Evolutionary conservation across 1,140 invertebrate genomes (phyloP).

Genomic region (Caenorhabditis latens): DNA sequence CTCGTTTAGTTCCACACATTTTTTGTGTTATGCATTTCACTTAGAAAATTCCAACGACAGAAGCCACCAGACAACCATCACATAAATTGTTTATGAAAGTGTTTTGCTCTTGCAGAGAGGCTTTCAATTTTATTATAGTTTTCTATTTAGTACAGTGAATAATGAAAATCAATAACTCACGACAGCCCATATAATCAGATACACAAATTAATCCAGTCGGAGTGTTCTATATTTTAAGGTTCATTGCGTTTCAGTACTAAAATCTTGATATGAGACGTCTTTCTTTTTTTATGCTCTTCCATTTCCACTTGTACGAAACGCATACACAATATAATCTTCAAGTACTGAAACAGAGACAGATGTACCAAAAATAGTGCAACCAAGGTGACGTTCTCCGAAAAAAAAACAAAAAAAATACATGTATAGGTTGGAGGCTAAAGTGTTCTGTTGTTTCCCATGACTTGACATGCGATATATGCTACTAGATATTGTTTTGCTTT

Average conservation of each 20-base stretch:
- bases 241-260: too few relatives aligned
- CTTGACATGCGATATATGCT: neutral
- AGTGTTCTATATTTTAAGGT: too few relatives aligned
- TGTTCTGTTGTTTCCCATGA: neutral
- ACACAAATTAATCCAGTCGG: too few relatives aligned
- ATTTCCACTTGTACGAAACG: too few relatives aligned
- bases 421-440: neutral
- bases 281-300: too few relatives aligned
- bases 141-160: conserved; percentile 9
- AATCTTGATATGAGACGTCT: too few relatives aligned
- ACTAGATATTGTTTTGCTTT: neutral
- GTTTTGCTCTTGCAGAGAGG: neutral
- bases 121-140: conserved; percentile 4
- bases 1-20: neutral
- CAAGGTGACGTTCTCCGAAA: neutral
- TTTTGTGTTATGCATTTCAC: neutral
- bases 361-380: neutral
- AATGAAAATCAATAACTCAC: neutral
- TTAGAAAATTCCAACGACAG: neutral
- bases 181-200: neutral
- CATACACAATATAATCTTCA: neutral
- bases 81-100: conserved; percentile 42
- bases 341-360: neutral
- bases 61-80: conserved; percentile 20
- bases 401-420: neutral